Conservation (phyloP, 2,888 invertebrate species). For the Mechanitis messenoides region DNA sequence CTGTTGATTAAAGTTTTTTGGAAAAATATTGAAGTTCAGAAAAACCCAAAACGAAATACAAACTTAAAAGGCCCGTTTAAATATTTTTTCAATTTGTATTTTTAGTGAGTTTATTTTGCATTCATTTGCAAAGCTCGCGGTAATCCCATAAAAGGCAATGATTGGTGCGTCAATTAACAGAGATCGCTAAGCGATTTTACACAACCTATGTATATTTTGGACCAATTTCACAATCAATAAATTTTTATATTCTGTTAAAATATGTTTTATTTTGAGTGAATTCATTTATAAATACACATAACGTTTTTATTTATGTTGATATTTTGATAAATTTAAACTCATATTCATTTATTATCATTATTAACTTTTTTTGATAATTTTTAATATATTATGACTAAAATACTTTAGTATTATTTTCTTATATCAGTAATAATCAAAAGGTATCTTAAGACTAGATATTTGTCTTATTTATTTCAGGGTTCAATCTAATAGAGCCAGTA, state of each 20-base stretch:
- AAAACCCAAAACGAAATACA: not conserved
- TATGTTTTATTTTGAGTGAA: too few relatives aligned
- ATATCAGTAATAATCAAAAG: not conserved
- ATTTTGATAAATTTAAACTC: too few relatives aligned
- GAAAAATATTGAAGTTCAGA: too few relatives aligned
- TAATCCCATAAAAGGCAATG: constrained; percentile 7
- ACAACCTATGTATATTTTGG: not conserved
- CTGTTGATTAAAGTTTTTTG: not conserved
- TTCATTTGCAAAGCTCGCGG: constrained; percentile 4
- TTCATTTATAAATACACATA: too few relatives aligned
- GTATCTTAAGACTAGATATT: too few relatives aligned
- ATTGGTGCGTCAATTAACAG: constrained; percentile 5
- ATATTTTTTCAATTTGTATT: not conserved
- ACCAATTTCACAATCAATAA: constrained; percentile 3
- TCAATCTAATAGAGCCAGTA: too few relatives aligned
- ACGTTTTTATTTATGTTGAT: too few relatives aligned
- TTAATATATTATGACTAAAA: not conserved
- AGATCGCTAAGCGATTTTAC: constrained; percentile 6
- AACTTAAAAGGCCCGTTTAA: not conserved
- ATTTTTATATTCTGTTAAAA: not conserved
- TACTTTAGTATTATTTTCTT: not conserved
- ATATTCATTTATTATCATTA: too few relatives aligned
- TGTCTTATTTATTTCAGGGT: too few relatives aligned
- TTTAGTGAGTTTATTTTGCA: constrained; percentile 4
- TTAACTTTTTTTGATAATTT: not conserved